Conservation (phyloP, 2,888 invertebrate genomes). For the Marronus borbonicus region DNA sequence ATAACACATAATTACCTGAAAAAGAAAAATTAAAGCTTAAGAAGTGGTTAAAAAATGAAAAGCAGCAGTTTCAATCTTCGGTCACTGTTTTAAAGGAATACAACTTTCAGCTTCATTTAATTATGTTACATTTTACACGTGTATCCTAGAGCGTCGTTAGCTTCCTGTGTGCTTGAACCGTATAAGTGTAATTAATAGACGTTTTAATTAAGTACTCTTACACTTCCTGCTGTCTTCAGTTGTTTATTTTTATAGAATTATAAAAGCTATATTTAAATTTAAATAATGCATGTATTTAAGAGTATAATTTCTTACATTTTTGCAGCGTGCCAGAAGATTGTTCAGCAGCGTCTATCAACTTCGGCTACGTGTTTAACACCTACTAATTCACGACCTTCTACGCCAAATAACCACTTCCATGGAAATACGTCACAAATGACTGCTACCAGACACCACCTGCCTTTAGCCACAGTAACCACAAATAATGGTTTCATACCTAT, state of each 20-base stretch:
- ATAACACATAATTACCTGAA: too few species aligned
- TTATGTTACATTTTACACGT: background rate
- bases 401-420: slow-evolving; percentile 77
- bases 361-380: slow-evolving; percentile 80
- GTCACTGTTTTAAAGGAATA: too few species aligned
- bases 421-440: slow-evolving; percentile 70
- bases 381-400: slow-evolving; percentile 83
- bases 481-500: slow-evolving; percentile 67
- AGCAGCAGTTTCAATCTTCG: too few species aligned
- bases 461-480: slow-evolving; percentile 60
- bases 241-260: too few species aligned
- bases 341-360: slow-evolving; percentile 83
- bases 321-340: slow-evolving; percentile 94
- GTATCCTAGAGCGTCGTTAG: too few species aligned
- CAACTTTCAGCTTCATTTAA: too few species aligned
- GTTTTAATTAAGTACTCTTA: background rate
- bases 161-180: too few species aligned
- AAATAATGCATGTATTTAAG: too few species aligned
- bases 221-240: too few species aligned
- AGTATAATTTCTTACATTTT: background rate
- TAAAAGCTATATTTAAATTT: too few species aligned
- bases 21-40: too few species aligned
- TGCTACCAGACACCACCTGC: slow-evolving; percentile 71
- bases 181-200: background rate
- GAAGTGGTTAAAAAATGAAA: too few species aligned